Evolutionary conservation across 2,797 vertebrate species (phyloP).

Genomic region (Diplodus sargus): DNA sequence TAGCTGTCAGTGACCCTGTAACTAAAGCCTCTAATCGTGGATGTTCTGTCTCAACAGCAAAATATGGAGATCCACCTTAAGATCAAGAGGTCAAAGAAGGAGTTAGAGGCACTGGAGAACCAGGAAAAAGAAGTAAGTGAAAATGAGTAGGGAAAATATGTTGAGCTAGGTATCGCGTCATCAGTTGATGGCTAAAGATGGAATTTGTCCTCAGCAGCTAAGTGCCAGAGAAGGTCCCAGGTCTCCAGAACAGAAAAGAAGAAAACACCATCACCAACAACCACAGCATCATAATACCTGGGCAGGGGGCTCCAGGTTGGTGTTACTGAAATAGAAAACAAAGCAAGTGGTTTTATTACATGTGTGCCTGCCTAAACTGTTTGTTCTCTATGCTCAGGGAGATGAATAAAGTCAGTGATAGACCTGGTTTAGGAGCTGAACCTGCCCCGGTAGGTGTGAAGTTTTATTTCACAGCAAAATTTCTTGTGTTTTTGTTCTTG

Average conservation of each 20-base stretch:
- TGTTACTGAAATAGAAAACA: background rate
- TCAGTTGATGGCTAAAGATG: slow-evolving; percentile 3
- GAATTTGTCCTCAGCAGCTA: slow-evolving; percentile 68
- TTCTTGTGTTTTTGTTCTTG: background rate
- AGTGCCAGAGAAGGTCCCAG: slow-evolving; percentile 66
- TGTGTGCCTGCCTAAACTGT: background rate
- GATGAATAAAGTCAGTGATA: slow-evolving; percentile 79
- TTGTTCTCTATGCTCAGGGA: slow-evolving; percentile 69
- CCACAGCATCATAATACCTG: slow-evolving; percentile 77
- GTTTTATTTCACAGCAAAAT: background rate
- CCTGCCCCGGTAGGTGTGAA: slow-evolving; percentile 72
- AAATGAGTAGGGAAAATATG: background rate
- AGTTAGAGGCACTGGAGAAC: slow-evolving; percentile 94
- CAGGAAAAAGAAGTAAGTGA: slow-evolving; percentile 92
- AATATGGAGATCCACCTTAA: slow-evolving; percentile 98
- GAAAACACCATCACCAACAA: slow-evolving; percentile 79
- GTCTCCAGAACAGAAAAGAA: slow-evolving; percentile 84
- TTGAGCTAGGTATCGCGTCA: background rate
- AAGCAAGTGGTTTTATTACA: background rate
- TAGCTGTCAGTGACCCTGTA: background rate
- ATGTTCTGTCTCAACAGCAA: slow-evolving; percentile 85
- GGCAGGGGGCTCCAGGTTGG: slow-evolving; percentile 83
- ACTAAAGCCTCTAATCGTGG: slow-evolving; percentile 14
- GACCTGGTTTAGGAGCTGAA: slow-evolving; percentile 86
- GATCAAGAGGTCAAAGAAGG: slow-evolving; percentile 95